phyloP scores from a whole-genome alignment of 1,140 invertebrate genomes.

The Saccostrea cuccullata region DNA sequence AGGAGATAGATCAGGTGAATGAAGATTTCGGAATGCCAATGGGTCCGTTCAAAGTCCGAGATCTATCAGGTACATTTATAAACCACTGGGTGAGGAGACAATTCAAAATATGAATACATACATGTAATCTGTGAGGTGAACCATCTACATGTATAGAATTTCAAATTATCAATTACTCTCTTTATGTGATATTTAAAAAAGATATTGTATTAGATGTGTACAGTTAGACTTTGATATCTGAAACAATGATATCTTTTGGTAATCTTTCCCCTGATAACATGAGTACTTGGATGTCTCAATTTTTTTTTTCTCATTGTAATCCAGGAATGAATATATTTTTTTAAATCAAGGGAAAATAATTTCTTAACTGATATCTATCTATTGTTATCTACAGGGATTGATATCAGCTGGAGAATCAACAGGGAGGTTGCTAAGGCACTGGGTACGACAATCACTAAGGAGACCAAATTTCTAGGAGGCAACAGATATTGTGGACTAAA shows the following conservation, averaged over 20 bases:
- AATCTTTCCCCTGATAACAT: too few species aligned
- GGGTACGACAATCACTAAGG: conserved; percentile 61
- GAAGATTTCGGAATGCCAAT: conserved; percentile 76
- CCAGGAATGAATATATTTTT: too few species aligned
- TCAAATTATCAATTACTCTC: too few species aligned
- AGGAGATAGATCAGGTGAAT: conserved; percentile 73
- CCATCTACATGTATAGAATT: too few species aligned
- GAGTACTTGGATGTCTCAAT: background rate
- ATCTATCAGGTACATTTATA: conserved; percentile 71
- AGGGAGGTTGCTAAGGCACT: conserved; percentile 64
- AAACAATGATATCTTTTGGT: too few species aligned
- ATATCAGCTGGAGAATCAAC: conserved; percentile 65
- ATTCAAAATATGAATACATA: too few species aligned
- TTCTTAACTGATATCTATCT: background rate
- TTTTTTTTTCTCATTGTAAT: conserved; percentile 18
- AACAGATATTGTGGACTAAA: conserved; percentile 63
- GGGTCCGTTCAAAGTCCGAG: conserved; percentile 72
- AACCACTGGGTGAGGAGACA: too few species aligned
- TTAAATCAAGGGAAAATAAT: background rate
- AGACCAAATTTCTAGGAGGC: conserved; percentile 64
- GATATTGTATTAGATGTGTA: too few species aligned
- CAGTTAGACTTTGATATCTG: too few species aligned
- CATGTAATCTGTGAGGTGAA: too few species aligned
- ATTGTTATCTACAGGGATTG: conserved; percentile 60
- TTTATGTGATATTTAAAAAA: too few species aligned